A percentile compares a stretch with the other conserved stretches of the same genome.
These are phyloP conservation scores for Crotophaga sulcirostris DNA, from an alignment of 2,113 vertebrate genomes.

Conservation along the genomic window DNA sequence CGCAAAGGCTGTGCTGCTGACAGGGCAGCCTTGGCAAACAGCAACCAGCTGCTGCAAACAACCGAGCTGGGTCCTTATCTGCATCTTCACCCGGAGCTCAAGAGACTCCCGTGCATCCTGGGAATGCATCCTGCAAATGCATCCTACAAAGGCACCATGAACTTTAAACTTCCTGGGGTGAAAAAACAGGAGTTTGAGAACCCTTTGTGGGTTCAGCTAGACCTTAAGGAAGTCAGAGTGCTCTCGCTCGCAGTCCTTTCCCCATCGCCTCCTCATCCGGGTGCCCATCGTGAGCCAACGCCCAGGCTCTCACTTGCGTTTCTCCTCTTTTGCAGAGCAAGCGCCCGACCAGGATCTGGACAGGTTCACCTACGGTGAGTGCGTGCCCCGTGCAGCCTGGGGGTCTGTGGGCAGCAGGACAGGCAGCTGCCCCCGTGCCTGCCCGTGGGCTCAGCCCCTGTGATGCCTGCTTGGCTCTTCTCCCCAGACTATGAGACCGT, in stretches of 20 bases:
- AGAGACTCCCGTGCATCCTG: background rate
- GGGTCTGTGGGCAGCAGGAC: background rate
- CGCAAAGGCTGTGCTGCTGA: background rate
- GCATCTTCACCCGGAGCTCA: background rate
- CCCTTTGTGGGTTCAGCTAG: background rate
- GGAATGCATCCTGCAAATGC: accelerated
- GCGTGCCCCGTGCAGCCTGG: accelerated
- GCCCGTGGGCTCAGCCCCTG: background rate
- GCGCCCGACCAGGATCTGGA: background rate
- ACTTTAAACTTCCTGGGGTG: background rate
- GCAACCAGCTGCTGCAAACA: background rate
- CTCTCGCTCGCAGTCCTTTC: background rate
- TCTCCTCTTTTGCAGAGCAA: slow-evolving; percentile 44
- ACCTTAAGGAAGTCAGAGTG: background rate
- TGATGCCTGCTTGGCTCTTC: background rate
- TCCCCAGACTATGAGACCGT: slow-evolving; percentile 80
- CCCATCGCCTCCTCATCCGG: accelerated
- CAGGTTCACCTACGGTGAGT: slow-evolving; percentile 69
- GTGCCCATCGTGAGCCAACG: accelerated
- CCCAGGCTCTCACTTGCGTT: background rate
- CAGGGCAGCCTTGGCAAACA: background rate
- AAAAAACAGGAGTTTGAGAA: background rate
- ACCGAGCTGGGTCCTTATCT: accelerated
- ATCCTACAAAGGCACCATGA: background rate
- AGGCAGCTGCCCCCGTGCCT: background rate